A percentile compares a stretch with the other conserved stretches of the same genome.
Evolutionary conservation across 2,797 vertebrate species (phyloP).

Genomic region (Acrossocheilus fasciatus): DNA sequence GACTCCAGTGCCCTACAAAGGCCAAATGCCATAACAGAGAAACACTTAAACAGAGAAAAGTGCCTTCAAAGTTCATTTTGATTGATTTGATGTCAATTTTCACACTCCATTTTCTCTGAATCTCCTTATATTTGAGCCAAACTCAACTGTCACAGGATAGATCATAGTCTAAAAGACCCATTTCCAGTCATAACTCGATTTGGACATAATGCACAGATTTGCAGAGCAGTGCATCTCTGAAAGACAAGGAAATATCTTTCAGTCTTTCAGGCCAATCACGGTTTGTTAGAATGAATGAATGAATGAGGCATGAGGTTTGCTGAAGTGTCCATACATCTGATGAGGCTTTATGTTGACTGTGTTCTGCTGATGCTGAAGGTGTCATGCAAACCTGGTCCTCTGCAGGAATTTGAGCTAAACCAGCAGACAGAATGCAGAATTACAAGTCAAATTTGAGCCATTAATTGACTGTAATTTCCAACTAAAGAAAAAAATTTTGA

Average conservation of each 20-base stretch:
- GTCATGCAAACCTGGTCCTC: too few species aligned
- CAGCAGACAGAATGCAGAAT: too few species aligned
- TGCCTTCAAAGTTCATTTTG: slow-evolving; percentile 29
- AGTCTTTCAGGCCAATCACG: not conserved
- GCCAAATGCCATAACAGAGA: not conserved
- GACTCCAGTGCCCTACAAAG: not conserved
- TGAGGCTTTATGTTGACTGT: not conserved
- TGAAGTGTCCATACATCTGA: not conserved
- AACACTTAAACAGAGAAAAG: slow-evolving; percentile 10
- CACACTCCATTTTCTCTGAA: slow-evolving; percentile 7
- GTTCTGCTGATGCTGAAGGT: not conserved
- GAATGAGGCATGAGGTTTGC: not conserved
- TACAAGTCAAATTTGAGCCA: too few species aligned
- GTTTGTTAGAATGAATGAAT: not conserved
- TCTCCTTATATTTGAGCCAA: not conserved
- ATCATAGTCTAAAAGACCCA: slow-evolving; percentile 24
- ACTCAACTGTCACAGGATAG: slow-evolving; percentile 5
- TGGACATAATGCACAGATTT: not conserved
- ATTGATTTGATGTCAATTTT: slow-evolving; percentile 25
- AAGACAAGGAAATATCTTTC: not conserved
- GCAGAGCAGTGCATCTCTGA: not conserved
- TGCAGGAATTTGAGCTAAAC: not conserved
- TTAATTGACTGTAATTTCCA: not conserved
- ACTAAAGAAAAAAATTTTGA: not conserved
- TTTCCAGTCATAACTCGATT: slow-evolving; percentile 11